phyloP scores from a whole-genome alignment of 1,140 invertebrate genomes.

The Drosophila tsacasi region DNA sequence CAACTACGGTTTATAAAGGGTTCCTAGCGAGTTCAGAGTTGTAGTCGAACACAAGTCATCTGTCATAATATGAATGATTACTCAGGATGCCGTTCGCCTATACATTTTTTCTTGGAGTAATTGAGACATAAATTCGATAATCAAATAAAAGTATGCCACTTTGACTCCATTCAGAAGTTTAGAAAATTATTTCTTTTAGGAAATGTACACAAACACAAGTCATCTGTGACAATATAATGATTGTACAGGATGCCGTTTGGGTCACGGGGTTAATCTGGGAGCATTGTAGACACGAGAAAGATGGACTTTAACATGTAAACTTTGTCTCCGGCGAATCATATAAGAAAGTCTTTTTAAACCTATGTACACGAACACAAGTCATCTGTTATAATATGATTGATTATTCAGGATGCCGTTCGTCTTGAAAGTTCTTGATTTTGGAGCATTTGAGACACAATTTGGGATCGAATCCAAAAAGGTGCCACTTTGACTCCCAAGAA shows the following conservation, averaged over 20 bases:
- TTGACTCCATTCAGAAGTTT: constrained; percentile 41
- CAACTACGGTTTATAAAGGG: neutral
- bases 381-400: constrained; percentile 51
- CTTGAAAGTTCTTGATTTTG: constrained; percentile 32
- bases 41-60: constrained; percentile 59
- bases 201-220: constrained; percentile 44
- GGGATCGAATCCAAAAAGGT: constrained; percentile 9
- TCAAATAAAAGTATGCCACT: constrained; percentile 49
- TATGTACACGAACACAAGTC: constrained; percentile 52
- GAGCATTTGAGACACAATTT: constrained; percentile 63
- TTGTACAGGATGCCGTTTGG: constrained; percentile 48
- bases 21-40: neutral
- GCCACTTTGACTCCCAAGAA: constrained; percentile 49
- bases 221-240: constrained; percentile 37
- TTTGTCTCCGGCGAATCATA: constrained; percentile 6
- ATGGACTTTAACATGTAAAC: constrained; percentile 12
- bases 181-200: neutral
- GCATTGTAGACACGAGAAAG: constrained; percentile 41
- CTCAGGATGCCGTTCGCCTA: constrained; percentile 54
- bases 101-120: constrained; percentile 26
- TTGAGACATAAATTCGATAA: constrained; percentile 43
- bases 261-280: constrained; percentile 21
- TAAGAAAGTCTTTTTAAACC: too few species aligned
- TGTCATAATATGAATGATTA: constrained; percentile 45
- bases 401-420: constrained; percentile 64